Evolutionary conservation across 2,888 invertebrate genomes (phyloP).

Genomic region (Steromphala cineraria): DNA sequence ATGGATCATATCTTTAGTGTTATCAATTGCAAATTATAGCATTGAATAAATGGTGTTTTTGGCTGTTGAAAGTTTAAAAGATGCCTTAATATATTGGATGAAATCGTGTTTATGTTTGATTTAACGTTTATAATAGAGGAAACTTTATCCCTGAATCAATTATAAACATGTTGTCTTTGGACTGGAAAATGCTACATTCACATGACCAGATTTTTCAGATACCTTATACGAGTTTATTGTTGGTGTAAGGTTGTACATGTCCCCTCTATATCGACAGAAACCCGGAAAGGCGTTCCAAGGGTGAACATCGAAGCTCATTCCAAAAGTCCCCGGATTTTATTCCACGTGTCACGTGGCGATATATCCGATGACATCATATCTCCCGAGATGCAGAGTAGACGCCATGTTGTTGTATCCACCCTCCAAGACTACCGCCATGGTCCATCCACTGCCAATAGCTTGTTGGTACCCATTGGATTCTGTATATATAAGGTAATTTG

Average conservation of each 20-base stretch:
- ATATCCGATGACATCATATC: conserved; percentile 54
- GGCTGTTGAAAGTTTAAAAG: no score
- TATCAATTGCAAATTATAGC: no score
- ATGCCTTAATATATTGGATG: no score
- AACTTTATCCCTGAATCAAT: no score
- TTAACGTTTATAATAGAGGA: no score
- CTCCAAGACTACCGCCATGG: conserved; percentile 70
- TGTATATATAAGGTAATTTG: conserved; percentile 63
- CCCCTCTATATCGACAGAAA: conserved; percentile 37
- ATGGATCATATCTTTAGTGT: no score
- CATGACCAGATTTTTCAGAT: no score
- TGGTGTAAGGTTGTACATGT: neutral
- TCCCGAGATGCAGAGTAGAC: conserved; percentile 55
- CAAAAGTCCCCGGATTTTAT: conserved; percentile 57
- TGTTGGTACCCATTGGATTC: conserved; percentile 66
- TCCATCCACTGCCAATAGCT: conserved; percentile 56
- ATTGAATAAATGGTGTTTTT: no score
- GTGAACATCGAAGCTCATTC: conserved; percentile 51
- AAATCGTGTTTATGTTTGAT: no score
- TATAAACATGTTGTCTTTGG: no score
- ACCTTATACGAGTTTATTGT: no score
- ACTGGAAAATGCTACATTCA: no score
- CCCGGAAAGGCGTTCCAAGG: conserved; percentile 42
- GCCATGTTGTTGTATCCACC: conserved; percentile 68
- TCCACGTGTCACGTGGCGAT: conserved; percentile 58